phyloP scores from a whole-genome alignment of 2,888 invertebrate species.

The Cheiracanthium punctorium region DNA sequence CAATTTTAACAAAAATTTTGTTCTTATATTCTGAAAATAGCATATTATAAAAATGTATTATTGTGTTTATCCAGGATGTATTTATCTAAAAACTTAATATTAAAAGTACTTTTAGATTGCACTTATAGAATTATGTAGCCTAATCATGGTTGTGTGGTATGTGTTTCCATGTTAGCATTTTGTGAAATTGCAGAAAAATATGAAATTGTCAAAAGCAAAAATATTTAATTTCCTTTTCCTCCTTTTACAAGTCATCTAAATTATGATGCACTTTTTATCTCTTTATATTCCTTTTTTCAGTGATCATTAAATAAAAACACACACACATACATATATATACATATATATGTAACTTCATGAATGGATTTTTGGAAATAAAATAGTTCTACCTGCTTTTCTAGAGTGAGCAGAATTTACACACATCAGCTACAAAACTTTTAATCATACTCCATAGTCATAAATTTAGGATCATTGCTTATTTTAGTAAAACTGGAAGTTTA shows the following conservation, averaged over 20 bases:
- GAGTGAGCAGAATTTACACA: not conserved
- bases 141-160: constrained; percentile 23
- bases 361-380: not conserved
- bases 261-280: not conserved
- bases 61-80: too few relatives aligned
- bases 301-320: not conserved
- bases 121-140: constrained; percentile 44
- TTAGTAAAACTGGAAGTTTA: constrained; percentile 9
- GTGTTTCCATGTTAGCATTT: constrained; percentile 41
- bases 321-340: not conserved
- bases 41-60: too few relatives aligned
- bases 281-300: not conserved
- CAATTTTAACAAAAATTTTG: too few relatives aligned
- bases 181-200: constrained; percentile 5
- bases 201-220: not conserved
- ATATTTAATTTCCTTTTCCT: not conserved
- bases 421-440: constrained; percentile 11
- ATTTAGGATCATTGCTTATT: not conserved
- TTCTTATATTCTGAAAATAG: too few relatives aligned
- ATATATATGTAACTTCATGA: not conserved
- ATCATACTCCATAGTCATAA: constrained; percentile 16
- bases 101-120: constrained; percentile 39
- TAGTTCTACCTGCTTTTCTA: not conserved
- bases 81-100: too few relatives aligned
- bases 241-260: not conserved